Base-by-base conservation (phyloP, 2,113 vertebrate genomes). In the Semnornis frantzii region DNA sequence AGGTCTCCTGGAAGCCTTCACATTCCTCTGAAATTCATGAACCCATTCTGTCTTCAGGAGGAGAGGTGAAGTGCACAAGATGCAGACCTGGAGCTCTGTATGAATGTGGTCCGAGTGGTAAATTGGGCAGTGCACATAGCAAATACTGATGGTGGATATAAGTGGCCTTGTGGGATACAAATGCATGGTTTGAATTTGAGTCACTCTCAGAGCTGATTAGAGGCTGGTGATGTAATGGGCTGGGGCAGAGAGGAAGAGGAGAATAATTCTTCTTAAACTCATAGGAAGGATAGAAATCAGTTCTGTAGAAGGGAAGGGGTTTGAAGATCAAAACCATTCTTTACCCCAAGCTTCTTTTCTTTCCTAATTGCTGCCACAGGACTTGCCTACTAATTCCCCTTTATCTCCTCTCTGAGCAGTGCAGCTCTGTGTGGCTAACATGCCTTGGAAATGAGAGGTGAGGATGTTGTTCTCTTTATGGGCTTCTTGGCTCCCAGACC, bases 321-420 rank as follows among this genome's bases (percentile, higher is more conserved):
- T 66, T 66, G 54, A 90, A 57, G 30, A 72, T 30, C 33, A 82
- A 63, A 70, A 81, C 31, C 6, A 63, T 4, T 52, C n/a, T 71
- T 42, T 28, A 52, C 3, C 9, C 10, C 34, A 12, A 23, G 15
- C 17, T 87, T 52, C 20, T 89, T 89, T 78, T 72, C 44, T 84
- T 62, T 73, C 11, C 39, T 92, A 76, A 87, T 72, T 92, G 37
- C 42, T 89, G 50, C 27, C 34, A 12, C 57, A 70, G 64, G 34
- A 92, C 75, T 92, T 82, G 27, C 71, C n/a, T 46, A 19, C 46
- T 60, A 71, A 90, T 90, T 90, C 92, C 87, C 77, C 91, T 84
- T 86, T 78, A 75, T 62, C 55, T 82, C 42, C 42, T 76, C 15
- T 62, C 5, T 37, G 21, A 44, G 33, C 46, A 77, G 48, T 20